Percentiles rank a stretch among this genome's conserved stretches.
phyloP scores from a whole-genome alignment of 2,113 vertebrate species.

The Ochotona princeps region DNA sequence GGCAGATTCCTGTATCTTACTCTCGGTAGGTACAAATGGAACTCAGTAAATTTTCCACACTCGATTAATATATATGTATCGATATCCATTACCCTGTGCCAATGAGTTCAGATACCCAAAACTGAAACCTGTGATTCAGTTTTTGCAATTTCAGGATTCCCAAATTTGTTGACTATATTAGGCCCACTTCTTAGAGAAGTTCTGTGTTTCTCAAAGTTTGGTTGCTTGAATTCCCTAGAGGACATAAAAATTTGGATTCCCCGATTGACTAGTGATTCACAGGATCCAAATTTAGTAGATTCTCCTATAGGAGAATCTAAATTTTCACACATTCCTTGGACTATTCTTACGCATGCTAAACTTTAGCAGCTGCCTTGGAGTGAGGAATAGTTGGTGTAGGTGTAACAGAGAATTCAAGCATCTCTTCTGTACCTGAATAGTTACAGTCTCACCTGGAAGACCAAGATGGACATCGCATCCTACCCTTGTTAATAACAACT shows the following conservation, averaged over 20 bases:
- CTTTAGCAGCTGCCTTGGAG: neutral
- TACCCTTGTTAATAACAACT: neutral
- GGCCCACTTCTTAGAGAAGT: neutral
- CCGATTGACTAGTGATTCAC: neutral
- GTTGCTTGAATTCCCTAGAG: neutral
- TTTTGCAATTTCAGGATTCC: constrained; percentile 20
- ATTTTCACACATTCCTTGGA: neutral
- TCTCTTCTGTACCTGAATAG: neutral
- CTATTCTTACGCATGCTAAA: neutral
- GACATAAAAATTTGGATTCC: neutral
- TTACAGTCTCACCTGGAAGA: neutral
- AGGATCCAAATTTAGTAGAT: neutral
- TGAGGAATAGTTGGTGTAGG: neutral
- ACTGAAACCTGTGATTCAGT: neutral
- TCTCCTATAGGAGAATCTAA: neutral
- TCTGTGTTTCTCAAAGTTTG: neutral
- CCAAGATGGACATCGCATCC: neutral
- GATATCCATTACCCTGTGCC: neutral
- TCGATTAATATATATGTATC: neutral
- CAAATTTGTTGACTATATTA: neutral
- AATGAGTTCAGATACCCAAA: neutral
- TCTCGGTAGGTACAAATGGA: neutral
- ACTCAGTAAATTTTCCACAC: neutral
- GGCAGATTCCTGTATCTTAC: neutral
- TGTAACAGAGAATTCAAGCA: neutral